These are phyloP conservation scores for Lepidotrigona ventralis DNA, from an alignment of 1,140 invertebrate species.

Conservation along the genomic window DNA sequence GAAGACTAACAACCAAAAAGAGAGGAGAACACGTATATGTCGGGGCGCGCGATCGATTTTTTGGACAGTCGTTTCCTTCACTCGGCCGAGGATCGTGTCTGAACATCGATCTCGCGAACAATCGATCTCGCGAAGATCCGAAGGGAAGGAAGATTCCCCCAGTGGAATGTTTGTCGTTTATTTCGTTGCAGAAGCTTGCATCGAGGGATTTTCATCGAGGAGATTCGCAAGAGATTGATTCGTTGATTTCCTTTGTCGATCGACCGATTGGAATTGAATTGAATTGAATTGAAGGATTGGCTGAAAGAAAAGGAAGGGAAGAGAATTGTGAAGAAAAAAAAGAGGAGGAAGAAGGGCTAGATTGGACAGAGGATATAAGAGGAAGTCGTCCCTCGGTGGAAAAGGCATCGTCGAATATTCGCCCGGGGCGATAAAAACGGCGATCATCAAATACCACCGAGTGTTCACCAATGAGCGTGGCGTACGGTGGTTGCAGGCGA, in stretches of 20 bases:
- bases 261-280: no score
- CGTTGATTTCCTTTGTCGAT: no score
- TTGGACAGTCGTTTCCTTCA: slow-evolving; percentile 21
- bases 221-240: no score
- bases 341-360: no score
- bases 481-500: slow-evolving; percentile 57
- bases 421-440: slow-evolving; percentile 56
- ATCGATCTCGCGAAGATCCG: neutral
- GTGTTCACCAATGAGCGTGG: slow-evolving; percentile 71
- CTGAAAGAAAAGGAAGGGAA: no score
- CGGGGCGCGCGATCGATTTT: slow-evolving; percentile 21
- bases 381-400: neutral
- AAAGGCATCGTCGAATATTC: slow-evolving; percentile 44
- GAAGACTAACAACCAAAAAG: slow-evolving; percentile 25
- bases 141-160: neutral
- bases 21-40: slow-evolving; percentile 32
- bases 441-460: slow-evolving; percentile 67
- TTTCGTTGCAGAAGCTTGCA: slow-evolving; percentile 4
- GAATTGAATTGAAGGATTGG: no score
- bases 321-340: no score
- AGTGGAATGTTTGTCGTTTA: neutral
- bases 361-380: neutral
- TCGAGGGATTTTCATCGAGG: no score
- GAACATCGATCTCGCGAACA: no score
- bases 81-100: neutral